phyloP scores from a whole-genome alignment of 2,113 vertebrate genomes.

The Cynopterus brachyotis region DNA sequence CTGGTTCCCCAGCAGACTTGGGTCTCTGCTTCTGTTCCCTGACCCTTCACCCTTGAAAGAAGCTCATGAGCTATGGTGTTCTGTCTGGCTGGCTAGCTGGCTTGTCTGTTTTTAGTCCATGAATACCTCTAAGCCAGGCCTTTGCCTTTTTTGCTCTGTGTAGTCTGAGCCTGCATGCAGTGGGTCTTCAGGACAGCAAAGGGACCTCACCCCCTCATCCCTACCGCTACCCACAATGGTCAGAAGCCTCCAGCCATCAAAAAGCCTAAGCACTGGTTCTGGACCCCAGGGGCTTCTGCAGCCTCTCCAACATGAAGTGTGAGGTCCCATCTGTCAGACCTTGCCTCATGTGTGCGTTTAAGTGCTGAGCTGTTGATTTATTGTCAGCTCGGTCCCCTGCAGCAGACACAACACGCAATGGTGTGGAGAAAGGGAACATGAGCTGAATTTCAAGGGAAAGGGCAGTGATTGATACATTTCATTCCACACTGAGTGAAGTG shows the following conservation, averaged over 20 bases:
- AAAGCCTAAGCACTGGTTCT: neutral
- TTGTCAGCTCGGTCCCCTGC: neutral
- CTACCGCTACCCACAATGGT: neutral
- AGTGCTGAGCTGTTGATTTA: neutral
- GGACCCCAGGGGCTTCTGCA: neutral
- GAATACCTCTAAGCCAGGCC: neutral
- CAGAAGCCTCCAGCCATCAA: neutral
- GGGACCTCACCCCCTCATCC: neutral
- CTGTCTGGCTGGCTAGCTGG: no score
- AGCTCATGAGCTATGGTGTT: no score
- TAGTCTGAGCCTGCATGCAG: neutral
- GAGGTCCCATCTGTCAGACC: neutral
- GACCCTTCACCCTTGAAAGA: no score
- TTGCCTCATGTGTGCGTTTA: neutral
- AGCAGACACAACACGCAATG: neutral
- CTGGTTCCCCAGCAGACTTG: neutral
- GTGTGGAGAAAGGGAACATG: accelerated
- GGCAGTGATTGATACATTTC: neutral
- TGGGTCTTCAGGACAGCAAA: neutral
- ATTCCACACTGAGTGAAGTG: neutral
- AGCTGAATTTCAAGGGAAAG: neutral
- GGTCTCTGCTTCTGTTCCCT: neutral
- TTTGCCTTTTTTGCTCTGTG: neutral
- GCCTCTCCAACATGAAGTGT: neutral
- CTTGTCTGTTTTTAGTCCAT: neutral